Conservation (phyloP, 2,113 vertebrate species). For the Gasterosteus nipponicus region DNA sequence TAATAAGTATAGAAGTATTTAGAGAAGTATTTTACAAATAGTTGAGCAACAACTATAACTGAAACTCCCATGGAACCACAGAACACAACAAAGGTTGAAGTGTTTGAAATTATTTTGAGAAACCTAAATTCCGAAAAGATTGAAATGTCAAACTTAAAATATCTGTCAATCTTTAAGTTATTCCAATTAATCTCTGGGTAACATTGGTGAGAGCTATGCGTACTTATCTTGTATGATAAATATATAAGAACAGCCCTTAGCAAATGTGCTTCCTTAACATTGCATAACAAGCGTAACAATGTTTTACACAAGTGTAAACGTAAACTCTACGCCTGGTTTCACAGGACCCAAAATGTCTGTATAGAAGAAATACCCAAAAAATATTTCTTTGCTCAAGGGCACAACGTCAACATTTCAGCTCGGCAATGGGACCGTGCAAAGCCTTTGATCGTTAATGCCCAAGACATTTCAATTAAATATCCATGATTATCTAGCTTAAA, state of each 20-base stretch:
- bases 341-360: no score
- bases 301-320: no score
- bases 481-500: background rate
- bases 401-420: no score
- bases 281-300: no score
- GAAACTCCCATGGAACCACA: background rate
- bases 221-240: background rate
- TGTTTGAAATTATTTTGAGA: background rate
- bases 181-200: background rate
- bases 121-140: background rate
- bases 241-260: background rate
- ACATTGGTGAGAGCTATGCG: background rate
- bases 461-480: background rate
- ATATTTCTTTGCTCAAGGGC: background rate
- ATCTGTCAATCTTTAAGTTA: background rate
- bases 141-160: background rate
- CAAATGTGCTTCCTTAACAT: no score
- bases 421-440: no score
- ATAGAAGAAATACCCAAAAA: background rate
- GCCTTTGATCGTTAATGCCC: background rate
- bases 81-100: background rate
- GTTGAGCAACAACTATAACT: background rate
- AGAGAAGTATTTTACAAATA: background rate
- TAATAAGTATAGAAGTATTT: background rate
- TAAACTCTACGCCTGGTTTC: no score